Conservation (phyloP, 2,113 vertebrate genomes). For the Tapirus terrestris region DNA sequence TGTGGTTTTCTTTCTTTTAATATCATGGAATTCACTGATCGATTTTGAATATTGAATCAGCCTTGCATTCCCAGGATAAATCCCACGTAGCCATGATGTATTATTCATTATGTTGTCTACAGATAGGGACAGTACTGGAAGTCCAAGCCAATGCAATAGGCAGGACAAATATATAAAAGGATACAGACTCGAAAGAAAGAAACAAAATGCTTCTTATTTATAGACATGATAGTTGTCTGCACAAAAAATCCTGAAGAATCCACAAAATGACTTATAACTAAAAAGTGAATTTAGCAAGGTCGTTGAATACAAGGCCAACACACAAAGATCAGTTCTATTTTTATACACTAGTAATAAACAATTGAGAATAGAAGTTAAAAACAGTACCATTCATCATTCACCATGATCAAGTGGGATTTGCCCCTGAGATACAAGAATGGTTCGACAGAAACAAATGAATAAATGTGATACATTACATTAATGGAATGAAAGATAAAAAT, state of each 20-base stretch:
- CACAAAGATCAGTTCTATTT: not conserved
- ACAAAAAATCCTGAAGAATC: not conserved
- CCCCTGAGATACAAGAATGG: not conserved
- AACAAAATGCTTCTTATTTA: not conserved
- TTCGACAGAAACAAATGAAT: not conserved
- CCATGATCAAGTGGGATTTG: not conserved
- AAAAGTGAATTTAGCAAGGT: not conserved
- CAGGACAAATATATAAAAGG: not conserved
- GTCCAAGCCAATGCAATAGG: not conserved
- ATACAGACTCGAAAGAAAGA: slow-evolving; percentile 6
- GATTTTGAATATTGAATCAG: not conserved
- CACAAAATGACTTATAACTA: not conserved
- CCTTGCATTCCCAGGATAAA: not conserved
- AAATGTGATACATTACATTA: not conserved
- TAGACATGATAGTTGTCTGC: not conserved
- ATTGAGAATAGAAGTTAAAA: not conserved
- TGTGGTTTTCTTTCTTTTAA: not conserved
- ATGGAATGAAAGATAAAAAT: not conserved
- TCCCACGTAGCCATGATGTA: not conserved
- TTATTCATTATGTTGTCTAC: not conserved
- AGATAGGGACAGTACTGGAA: not conserved
- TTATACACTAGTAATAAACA: slow-evolving; percentile 5
- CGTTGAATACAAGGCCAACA: not conserved
- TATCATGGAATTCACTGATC: not conserved
- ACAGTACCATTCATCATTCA: not conserved